Conservation (phyloP, 2,888 invertebrate genomes). For the Sinelater perroti region DNA sequence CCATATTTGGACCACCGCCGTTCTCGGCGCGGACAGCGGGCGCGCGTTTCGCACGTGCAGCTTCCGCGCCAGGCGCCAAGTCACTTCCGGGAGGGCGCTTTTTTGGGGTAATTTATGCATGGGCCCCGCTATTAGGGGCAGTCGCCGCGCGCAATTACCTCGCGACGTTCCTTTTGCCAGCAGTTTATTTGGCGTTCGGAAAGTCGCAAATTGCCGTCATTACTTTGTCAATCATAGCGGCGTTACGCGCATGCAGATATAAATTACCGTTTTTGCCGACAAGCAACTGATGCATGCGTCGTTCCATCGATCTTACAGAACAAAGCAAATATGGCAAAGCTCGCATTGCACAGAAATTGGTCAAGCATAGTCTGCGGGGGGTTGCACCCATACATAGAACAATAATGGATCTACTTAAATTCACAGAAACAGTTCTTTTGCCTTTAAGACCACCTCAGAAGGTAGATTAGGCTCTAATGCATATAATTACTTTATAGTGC, state of each 20-base stretch:
- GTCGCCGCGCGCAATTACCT: conserved; percentile 9
- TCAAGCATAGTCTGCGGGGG: background rate
- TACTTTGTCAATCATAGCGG: conserved; percentile 15
- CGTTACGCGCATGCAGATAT: conserved; percentile 10
- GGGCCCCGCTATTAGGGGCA: conserved; percentile 5
- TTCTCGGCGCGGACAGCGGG: background rate
- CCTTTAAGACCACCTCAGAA: no score
- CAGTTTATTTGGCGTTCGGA: background rate
- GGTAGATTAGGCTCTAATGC: no score
- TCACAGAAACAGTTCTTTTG: no score
- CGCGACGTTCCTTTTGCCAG: conserved; percentile 4
- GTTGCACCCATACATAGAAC: background rate
- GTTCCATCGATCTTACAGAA: conserved; percentile 7
- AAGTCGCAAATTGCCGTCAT: conserved; percentile 17
- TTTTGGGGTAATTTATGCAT: conserved; percentile 10
- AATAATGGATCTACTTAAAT: no score
- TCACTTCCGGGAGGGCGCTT: conserved; percentile 7
- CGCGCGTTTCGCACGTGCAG: conserved; percentile 2
- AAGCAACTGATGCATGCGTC: conserved; percentile 16
- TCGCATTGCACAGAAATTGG: conserved; percentile 1
- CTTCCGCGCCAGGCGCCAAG: conserved; percentile 4
- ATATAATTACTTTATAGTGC: no score
- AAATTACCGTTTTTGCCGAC: conserved; percentile 10
- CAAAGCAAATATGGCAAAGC: background rate
- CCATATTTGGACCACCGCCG: conserved; percentile 40